Evolutionary conservation across 2,797 vertebrate genomes (phyloP).

Genomic region (Florisuga fusca): DNA sequence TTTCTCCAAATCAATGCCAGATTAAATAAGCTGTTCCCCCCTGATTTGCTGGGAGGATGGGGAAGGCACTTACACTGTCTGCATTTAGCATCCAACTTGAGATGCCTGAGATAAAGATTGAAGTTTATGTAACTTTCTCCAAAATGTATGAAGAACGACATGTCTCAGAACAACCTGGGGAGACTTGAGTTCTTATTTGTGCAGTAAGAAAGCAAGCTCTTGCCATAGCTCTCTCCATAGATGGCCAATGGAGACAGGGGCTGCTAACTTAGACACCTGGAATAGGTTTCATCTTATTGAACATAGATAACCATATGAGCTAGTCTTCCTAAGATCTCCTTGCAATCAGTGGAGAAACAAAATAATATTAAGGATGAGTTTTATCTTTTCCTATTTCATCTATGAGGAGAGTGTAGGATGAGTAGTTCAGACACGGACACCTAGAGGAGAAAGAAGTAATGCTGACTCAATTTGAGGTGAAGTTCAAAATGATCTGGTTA

Average conservation of each 20-base stretch:
- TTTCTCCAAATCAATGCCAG: not conserved
- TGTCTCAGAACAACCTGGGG: not conserved
- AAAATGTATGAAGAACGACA: not conserved
- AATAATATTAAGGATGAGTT: not conserved
- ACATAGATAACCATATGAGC: not conserved
- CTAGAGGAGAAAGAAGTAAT: not conserved
- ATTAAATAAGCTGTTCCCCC: not conserved
- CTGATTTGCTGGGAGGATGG: not conserved
- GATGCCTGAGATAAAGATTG: not conserved
- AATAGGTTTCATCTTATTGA: not conserved
- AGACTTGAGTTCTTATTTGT: not conserved
- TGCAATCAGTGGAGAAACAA: not conserved
- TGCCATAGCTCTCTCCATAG: not conserved
- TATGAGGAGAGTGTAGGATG: not conserved
- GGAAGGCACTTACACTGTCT: not conserved
- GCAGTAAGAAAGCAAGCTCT: not conserved
- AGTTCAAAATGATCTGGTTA: not conserved
- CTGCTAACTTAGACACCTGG: not conserved
- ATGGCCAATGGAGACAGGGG: not conserved
- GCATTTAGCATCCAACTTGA: not conserved
- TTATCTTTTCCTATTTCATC: not conserved
- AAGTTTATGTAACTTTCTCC: not conserved
- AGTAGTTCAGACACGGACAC: not conserved
- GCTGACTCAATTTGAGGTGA: not conserved
- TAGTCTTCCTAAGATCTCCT: not conserved